A percentile compares a stretch with the other conserved stretches of the same genome.
These are phyloP conservation scores for Zaprionus lachaisei DNA, from an alignment of 1,140 invertebrate species.

Conservation along the genomic window DNA sequence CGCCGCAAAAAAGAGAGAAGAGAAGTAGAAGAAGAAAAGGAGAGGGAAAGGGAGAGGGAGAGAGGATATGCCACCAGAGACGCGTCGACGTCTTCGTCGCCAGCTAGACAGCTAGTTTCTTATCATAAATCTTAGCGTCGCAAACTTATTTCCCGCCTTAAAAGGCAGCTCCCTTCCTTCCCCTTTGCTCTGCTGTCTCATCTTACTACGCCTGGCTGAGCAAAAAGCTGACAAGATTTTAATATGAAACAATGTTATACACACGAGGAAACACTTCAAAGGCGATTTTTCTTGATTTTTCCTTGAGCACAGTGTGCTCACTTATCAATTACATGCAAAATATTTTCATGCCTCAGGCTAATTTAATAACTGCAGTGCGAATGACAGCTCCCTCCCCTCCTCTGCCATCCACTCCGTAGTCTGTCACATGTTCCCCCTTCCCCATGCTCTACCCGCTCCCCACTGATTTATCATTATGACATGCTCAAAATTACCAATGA, in stretches of 20 bases:
- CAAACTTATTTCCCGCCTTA: conserved; percentile 36
- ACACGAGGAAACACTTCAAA: conserved; percentile 20
- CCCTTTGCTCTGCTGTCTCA: neutral
- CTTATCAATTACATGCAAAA: conserved; percentile 61
- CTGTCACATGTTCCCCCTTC: conserved; percentile 34
- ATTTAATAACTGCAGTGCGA: conserved; percentile 61
- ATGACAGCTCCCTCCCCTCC: neutral
- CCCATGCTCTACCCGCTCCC: too few species aligned
- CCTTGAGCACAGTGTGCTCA: neutral
- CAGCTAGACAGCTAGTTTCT: conserved; percentile 54
- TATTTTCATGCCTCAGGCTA: conserved; percentile 29
- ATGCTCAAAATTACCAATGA: conserved; percentile 82
- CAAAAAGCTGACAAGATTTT: conserved; percentile 16
- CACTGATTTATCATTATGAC: conserved; percentile 81
- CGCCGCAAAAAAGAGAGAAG: conserved; percentile 4
- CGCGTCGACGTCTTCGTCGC: conserved; percentile 23
- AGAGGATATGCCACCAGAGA: conserved; percentile 6
- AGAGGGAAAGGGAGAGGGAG: too few species aligned
- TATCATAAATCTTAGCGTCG: conserved; percentile 73
- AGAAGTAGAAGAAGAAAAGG: neutral
- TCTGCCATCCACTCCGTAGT: neutral
- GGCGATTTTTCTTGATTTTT: neutral
- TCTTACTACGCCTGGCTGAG: conserved; percentile 11
- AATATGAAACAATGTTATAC: conserved; percentile 22
- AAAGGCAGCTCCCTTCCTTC: too few species aligned